These are phyloP conservation scores for Galeopsomyia nigrocyanea DNA, from an alignment of 2,888 invertebrate species.

Conservation along the genomic window DNA sequence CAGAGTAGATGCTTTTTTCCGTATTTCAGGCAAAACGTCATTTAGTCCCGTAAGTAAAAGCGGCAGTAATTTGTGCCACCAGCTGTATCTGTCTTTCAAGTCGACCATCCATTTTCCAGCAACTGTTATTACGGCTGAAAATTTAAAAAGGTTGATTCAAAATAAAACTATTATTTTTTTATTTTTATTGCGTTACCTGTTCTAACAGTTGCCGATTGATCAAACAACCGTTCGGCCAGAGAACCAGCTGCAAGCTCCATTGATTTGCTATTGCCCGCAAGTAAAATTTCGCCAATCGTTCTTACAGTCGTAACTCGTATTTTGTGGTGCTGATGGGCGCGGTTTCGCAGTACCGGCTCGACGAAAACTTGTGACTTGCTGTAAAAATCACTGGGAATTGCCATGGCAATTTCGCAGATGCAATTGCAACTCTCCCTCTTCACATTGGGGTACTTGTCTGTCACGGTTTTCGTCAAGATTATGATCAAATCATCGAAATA, in stretches of 20 bases:
- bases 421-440: slow-evolving; percentile 84
- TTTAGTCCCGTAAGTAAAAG: slow-evolving; percentile 86
- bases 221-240: slow-evolving; percentile 90
- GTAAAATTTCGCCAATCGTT: slow-evolving; percentile 78
- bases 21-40: slow-evolving; percentile 84
- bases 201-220: slow-evolving; percentile 84
- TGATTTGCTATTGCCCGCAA: slow-evolving; percentile 76
- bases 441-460: slow-evolving; percentile 85
- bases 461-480: slow-evolving; percentile 80
- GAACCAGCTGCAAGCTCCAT: slow-evolving; percentile 82
- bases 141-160: background rate
- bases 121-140: slow-evolving; percentile 79
- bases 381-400: slow-evolving; percentile 80
- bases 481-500: slow-evolving; percentile 83
- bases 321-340: slow-evolving; percentile 86
- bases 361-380: slow-evolving; percentile 81
- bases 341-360: slow-evolving; percentile 79
- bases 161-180: background rate
- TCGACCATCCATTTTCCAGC: slow-evolving; percentile 84
- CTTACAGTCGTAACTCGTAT: slow-evolving; percentile 82
- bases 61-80: slow-evolving; percentile 88
- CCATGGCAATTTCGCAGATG: slow-evolving; percentile 76
- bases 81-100: slow-evolving; percentile 89
- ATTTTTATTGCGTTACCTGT: slow-evolving; percentile 63
- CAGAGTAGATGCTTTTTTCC: slow-evolving; percentile 73